Conservation (phyloP, 2,888 invertebrate genomes). For the Campoplex capitator region DNA sequence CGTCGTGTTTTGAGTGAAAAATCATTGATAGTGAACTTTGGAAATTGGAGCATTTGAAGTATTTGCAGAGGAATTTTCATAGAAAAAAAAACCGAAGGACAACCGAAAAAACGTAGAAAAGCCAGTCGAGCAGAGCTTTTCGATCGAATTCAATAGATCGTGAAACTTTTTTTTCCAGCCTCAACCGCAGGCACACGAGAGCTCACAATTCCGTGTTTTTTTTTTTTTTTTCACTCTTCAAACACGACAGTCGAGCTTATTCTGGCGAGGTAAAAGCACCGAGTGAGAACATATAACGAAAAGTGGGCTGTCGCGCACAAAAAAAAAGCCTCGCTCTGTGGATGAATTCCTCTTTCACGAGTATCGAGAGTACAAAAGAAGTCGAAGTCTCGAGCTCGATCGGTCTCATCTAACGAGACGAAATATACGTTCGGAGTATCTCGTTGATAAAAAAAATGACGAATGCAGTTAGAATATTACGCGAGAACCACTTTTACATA, state of each 20-base stretch:
- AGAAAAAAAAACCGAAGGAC: not conserved
- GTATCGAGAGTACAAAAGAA: slow-evolving; percentile 60
- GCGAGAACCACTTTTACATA: not conserved
- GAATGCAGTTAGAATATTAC: slow-evolving; percentile 1
- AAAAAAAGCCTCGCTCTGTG: slow-evolving; percentile 44
- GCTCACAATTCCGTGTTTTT: slow-evolving; percentile 12
- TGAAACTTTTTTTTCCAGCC: not conserved
- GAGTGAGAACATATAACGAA: slow-evolving; percentile 23
- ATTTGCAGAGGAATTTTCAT: not conserved
- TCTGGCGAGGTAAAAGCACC: slow-evolving; percentile 27
- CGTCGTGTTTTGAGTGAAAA: not conserved
- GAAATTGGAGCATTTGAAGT: not conserved
- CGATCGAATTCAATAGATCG: slow-evolving; percentile 55
- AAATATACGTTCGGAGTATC: slow-evolving; percentile 3
- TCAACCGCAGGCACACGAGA: slow-evolving; percentile 40
- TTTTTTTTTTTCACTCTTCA: slow-evolving; percentile 46
- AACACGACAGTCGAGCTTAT: slow-evolving; percentile 48
- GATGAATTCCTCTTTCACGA: slow-evolving; percentile 51
- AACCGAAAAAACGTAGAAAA: slow-evolving; percentile 1
- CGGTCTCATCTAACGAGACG: slow-evolving; percentile 6
- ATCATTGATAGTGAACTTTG: not conserved
- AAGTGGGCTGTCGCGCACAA: slow-evolving; percentile 47
- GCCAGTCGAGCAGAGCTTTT: slow-evolving; percentile 17
- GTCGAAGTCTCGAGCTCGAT: slow-evolving; percentile 54
- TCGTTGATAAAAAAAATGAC: slow-evolving; percentile 28